phyloP scores from a whole-genome alignment of 2,113 vertebrate species.

The Psilopsiagon aymara region DNA sequence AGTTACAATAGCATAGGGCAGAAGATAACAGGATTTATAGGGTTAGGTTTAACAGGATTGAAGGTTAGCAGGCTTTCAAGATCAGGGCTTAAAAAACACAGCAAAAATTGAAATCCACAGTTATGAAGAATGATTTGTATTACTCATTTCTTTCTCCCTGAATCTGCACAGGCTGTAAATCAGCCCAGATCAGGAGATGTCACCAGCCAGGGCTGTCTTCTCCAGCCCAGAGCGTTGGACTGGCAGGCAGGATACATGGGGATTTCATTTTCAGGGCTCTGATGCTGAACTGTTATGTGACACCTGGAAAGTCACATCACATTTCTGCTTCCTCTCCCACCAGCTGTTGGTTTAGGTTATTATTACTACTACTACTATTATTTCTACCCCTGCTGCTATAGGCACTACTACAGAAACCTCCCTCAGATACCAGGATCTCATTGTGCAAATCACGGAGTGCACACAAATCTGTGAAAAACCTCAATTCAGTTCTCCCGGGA shows the following conservation, averaged over 20 bases:
- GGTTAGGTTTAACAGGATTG: conserved; percentile 17
- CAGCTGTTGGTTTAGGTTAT: background rate
- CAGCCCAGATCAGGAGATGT: background rate
- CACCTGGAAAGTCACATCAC: background rate
- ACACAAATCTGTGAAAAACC: background rate
- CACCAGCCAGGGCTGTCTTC: background rate
- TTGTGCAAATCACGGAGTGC: background rate
- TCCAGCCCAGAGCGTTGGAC: background rate
- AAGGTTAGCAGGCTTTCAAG: conserved; percentile 33
- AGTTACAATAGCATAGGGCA: background rate
- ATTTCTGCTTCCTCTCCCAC: background rate
- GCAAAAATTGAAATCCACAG: background rate
- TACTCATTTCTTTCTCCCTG: background rate
- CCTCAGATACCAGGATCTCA: background rate
- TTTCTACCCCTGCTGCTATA: background rate
- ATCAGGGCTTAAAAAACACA: conserved; percentile 10
- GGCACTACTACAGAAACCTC: background rate
- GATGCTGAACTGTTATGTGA: background rate
- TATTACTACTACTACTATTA: background rate
- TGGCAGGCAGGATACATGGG: background rate
- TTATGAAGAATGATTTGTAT: background rate
- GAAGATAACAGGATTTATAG: conserved; percentile 30
- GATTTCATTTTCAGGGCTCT: conserved; percentile 10
- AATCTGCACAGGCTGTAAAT: conserved; percentile 10
- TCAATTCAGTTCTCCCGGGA: background rate